phyloP scores from a whole-genome alignment of 2,113 vertebrate species.

The Martes martes region DNA sequence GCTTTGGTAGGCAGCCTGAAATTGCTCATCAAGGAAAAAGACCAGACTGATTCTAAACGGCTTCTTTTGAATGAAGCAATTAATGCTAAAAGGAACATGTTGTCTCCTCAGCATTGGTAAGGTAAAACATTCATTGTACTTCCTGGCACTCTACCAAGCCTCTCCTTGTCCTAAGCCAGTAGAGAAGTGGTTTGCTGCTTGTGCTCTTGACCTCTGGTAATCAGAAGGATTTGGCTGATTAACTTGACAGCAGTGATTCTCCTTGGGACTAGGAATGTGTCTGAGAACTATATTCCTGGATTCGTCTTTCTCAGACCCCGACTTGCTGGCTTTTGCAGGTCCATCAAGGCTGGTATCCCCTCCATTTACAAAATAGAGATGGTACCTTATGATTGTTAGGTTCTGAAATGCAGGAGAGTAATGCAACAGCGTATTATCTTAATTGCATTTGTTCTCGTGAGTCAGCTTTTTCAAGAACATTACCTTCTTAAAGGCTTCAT shows the following conservation, averaged over 20 bases:
- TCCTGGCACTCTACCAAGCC: slow-evolving; percentile 73
- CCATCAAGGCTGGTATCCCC: background rate
- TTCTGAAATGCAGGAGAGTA: background rate
- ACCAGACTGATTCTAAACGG: slow-evolving; percentile 74
- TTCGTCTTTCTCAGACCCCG: background rate
- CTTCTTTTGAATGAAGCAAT: slow-evolving; percentile 79
- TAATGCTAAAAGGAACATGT: slow-evolving; percentile 80
- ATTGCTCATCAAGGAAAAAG: slow-evolving; percentile 79
- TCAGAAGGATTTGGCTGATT: slow-evolving; percentile 73
- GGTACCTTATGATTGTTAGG: background rate
- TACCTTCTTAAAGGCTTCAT: background rate
- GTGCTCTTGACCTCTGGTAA: slow-evolving; percentile 55
- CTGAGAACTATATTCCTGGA: background rate
- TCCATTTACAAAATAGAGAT: background rate
- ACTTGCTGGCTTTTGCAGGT: background rate
- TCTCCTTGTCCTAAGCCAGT: slow-evolving; percentile 63
- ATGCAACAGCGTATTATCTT: background rate
- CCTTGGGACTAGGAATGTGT: too few species aligned
- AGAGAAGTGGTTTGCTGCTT: slow-evolving; percentile 65
- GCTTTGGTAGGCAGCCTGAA: slow-evolving; percentile 72
- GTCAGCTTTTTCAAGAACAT: background rate
- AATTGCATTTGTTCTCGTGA: background rate
- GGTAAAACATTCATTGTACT: slow-evolving; percentile 77
- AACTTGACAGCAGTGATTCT: slow-evolving; percentile 58
- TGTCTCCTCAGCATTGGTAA: slow-evolving; percentile 70